phyloP scores from a whole-genome alignment of 1,140 invertebrate species.

The Hestina assimilis region DNA sequence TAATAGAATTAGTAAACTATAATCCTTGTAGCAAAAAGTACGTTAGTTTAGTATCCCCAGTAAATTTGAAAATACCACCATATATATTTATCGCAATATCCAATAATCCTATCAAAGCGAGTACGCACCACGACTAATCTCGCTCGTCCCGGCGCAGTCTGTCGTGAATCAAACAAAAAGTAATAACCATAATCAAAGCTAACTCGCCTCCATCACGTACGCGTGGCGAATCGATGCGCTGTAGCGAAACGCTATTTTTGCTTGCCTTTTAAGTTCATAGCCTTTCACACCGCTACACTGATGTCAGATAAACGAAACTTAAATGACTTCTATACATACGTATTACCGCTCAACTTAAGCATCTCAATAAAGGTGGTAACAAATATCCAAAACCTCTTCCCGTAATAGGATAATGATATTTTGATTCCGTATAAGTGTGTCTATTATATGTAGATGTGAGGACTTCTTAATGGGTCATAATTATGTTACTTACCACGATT shows the following conservation, averaged over 20 bases:
- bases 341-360: too few relatives aligned
- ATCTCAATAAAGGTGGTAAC: too few relatives aligned
- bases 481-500: too few relatives aligned
- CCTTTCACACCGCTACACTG: not conserved
- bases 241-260: not conserved
- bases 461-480: too few relatives aligned
- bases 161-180: not conserved
- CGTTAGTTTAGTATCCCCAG: too few relatives aligned
- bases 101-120: not conserved
- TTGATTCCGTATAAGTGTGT: too few relatives aligned
- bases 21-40: too few relatives aligned
- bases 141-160: not conserved
- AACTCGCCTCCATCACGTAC: not conserved
- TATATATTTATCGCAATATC: not conserved
- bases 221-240: not conserved
- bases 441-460: too few relatives aligned
- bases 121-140: not conserved
- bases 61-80: not conserved
- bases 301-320: not conserved
- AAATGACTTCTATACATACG: too few relatives aligned
- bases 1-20: too few relatives aligned
- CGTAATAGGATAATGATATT: too few relatives aligned
- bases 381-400: too few relatives aligned
- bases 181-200: slow-evolving; percentile 5
- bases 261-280: not conserved